phyloP scores from a whole-genome alignment of 1,140 invertebrate species.

The Magallana angulata region DNA sequence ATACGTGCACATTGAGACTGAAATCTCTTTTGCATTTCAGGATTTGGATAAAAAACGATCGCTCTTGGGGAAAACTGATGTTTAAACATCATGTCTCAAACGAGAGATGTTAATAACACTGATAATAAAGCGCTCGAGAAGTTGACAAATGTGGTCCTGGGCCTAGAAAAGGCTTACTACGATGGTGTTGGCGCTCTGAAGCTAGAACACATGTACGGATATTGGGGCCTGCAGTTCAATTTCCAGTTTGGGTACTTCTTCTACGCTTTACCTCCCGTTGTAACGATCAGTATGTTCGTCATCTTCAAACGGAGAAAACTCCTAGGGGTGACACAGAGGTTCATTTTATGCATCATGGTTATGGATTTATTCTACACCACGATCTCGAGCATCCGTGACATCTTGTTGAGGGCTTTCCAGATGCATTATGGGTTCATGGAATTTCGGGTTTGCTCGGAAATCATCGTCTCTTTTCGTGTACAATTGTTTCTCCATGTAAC shows the following conservation, averaged over 20 bases:
- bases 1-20: too few species aligned
- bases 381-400: neutral
- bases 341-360: neutral
- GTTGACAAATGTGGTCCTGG: too few species aligned
- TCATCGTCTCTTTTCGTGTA: neutral
- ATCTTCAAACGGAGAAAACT: neutral
- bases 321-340: neutral
- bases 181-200: too few species aligned
- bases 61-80: too few species aligned
- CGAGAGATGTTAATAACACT: too few species aligned
- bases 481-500: neutral
- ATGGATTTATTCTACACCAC: neutral
- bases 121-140: too few species aligned
- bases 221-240: neutral
- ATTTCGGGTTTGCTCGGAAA: neutral
- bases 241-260: neutral
- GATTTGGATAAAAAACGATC: too few species aligned
- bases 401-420: neutral
- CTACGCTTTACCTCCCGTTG: neutral
- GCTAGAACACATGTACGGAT: neutral
- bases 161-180: too few species aligned
- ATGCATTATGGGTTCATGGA: neutral
- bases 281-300: neutral
- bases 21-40: too few species aligned
- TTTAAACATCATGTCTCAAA: too few species aligned